A percentile compares a stretch with the other conserved stretches of the same genome.
phyloP scores from a whole-genome alignment of 64 coral and sea anemone species.

The Porites lutea region DNA sequence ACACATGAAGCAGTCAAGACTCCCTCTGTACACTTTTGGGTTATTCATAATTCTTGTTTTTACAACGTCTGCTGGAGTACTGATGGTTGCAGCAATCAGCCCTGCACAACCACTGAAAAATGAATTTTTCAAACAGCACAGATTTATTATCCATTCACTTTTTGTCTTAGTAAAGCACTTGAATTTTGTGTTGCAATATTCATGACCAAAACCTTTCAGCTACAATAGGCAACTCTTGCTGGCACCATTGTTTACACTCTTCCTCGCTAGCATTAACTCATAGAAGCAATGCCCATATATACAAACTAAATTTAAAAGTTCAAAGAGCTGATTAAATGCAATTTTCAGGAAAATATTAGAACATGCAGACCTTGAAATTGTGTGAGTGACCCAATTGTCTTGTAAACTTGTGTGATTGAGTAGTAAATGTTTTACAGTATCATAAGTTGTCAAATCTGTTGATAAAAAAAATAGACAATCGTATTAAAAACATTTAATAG shows the following conservation, averaged over 20 bases:
- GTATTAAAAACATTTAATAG: no score
- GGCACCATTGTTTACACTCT: no score
- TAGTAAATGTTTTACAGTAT: slow-evolving; percentile 94
- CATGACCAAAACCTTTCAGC: no score
- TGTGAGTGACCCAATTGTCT: slow-evolving; percentile 89
- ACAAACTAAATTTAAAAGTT: neutral
- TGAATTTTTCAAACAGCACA: neutral
- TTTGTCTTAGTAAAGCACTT: no score
- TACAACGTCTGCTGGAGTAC: slow-evolving; percentile 95
- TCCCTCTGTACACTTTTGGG: slow-evolving; percentile 84
- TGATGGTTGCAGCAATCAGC: slow-evolving; percentile 88
- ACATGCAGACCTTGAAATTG: slow-evolving; percentile 83
- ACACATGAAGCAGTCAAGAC: slow-evolving; percentile 90
- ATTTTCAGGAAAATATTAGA: neutral
- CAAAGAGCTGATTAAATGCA: no score
- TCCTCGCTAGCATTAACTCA: no score
- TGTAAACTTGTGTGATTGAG: slow-evolving; percentile 79
- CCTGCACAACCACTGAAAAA: slow-evolving; percentile 75
- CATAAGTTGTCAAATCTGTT: slow-evolving; percentile 98
- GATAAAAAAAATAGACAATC: neutral
- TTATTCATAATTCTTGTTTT: slow-evolving; percentile 99
- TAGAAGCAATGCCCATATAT: no score
- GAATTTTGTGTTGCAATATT: no score
- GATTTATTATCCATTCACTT: no score
- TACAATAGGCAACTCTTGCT: no score